Conservation (phyloP, 2,113 vertebrate genomes). For the Python bivittatus region DNA sequence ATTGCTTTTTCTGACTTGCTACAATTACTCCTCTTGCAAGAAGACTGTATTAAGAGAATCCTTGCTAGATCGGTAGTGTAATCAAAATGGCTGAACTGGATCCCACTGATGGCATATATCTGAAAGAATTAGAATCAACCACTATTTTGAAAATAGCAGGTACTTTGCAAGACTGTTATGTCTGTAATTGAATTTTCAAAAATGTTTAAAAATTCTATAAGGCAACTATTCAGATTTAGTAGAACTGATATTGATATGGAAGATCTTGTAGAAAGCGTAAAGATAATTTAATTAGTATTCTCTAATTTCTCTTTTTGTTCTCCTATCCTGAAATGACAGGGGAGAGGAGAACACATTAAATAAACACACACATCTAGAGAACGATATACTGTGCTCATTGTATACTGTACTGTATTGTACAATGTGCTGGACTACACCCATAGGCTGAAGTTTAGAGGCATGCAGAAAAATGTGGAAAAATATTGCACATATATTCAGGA, state of each 20-base stretch:
- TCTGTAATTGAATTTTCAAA: slow-evolving; percentile 1
- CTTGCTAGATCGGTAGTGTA: slow-evolving; percentile 1
- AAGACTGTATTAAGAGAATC: background rate
- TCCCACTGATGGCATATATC: background rate
- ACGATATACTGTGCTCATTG: background rate
- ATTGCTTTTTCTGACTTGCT: slow-evolving; percentile 6
- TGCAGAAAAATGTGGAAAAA: background rate
- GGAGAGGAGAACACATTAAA: background rate
- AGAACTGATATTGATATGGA: background rate
- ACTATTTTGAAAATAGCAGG: slow-evolving; percentile 8
- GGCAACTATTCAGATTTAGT: background rate
- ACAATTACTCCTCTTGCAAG: background rate
- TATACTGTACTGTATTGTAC: background rate
- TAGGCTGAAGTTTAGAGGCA: background rate
- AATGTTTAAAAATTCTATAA: background rate
- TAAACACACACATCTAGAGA: background rate
- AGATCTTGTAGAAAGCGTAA: background rate
- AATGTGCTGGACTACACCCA: background rate
- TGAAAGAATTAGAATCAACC: background rate
- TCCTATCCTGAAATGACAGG: background rate
- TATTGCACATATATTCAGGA: background rate
- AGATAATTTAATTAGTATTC: background rate
- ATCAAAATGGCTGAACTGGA: slow-evolving; percentile 8
- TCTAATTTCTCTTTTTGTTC: background rate
- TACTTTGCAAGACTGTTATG: background rate